These are phyloP conservation scores for Alaudala cheleensis DNA, from an alignment of 2,113 vertebrate genomes.

Conservation along the genomic window DNA sequence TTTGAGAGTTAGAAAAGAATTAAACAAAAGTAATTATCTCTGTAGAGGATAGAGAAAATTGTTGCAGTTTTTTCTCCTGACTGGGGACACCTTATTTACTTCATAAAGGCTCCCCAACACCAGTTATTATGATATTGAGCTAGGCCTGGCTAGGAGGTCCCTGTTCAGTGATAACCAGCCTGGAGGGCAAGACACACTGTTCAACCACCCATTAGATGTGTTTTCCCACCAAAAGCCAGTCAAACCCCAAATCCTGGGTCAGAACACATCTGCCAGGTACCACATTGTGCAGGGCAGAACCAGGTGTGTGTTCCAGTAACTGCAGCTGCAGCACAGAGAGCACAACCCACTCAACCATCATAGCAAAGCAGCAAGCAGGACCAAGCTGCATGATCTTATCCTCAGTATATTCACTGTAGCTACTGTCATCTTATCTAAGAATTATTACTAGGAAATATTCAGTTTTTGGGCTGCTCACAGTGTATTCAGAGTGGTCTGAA, in stretches of 20 bases:
- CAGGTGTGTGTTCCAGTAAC: neutral
- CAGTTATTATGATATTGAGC: neutral
- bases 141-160: neutral
- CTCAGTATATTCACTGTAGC: neutral
- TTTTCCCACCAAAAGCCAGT: neutral
- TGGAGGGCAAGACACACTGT: neutral
- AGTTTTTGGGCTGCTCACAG: neutral
- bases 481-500: neutral
- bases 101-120: neutral
- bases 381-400: neutral
- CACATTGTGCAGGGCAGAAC: neutral
- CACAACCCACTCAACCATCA: neutral
- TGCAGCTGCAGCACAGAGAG: neutral
- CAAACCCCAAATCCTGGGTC: neutral
- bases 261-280: neutral
- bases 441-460: neutral
- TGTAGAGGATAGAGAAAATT: neutral
- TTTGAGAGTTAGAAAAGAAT: neutral
- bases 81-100: neutral
- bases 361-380: neutral
- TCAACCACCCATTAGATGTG: neutral
- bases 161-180: neutral
- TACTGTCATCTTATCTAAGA: neutral
- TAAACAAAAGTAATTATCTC: neutral
- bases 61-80: neutral